phyloP scores from a whole-genome alignment of 2,797 vertebrate species.

The Sebastes matsubarae region DNA sequence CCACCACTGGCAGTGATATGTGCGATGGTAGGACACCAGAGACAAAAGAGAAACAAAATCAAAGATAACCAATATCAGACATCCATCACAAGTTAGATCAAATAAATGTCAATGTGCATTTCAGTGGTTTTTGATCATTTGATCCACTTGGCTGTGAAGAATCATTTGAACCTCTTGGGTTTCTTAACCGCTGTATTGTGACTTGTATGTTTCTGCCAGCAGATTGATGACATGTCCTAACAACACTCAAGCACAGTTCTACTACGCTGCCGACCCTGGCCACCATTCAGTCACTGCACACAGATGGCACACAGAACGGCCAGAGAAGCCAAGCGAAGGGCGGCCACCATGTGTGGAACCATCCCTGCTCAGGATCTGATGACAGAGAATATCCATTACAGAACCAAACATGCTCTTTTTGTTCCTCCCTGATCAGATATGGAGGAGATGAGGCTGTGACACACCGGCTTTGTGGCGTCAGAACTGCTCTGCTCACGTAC shows the following conservation, averaged over 20 bases:
- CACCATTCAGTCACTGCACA: conserved; percentile 20
- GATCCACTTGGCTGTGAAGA: background rate
- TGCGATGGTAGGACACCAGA: background rate
- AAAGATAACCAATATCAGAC: background rate
- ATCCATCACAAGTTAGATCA: background rate
- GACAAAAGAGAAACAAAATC: background rate
- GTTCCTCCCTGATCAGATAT: conserved; percentile 28
- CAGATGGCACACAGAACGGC: conserved; percentile 31
- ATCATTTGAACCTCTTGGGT: conserved; percentile 4
- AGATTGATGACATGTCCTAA: conserved; percentile 20
- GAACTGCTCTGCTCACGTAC: conserved; percentile 32
- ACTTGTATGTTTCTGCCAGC: conserved; percentile 15
- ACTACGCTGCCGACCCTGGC: background rate
- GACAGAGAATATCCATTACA: conserved; percentile 17
- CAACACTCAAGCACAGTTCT: background rate
- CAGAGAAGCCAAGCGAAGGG: background rate
- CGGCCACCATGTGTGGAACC: conserved; percentile 12
- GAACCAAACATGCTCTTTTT: conserved; percentile 20
- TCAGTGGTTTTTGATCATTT: background rate
- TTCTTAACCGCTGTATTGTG: conserved; percentile 2
- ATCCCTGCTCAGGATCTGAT: conserved; percentile 40
- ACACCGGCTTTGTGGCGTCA: conserved; percentile 51
- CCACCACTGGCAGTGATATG: background rate
- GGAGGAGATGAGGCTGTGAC: conserved; percentile 14
- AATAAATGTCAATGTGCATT: conserved; percentile 8